A percentile compares a stretch with the other conserved stretches of the same genome.
Conservation (phyloP, 2,888 invertebrate genomes). For the Platycheirus rosarum region DNA sequence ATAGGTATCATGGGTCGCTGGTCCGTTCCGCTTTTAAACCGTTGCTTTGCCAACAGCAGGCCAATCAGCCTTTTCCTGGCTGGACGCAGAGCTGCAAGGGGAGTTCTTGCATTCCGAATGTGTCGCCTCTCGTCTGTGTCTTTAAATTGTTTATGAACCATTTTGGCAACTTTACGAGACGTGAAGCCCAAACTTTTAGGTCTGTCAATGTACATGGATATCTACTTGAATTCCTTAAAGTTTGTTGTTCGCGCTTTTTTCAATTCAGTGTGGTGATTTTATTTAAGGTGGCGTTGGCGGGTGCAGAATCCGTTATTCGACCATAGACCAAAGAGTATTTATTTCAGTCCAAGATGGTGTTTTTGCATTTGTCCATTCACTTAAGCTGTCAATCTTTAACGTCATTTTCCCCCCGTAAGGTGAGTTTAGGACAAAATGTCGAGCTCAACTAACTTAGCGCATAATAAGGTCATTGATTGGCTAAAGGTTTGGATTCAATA, state of each 20-base stretch:
- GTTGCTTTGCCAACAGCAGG: slow-evolving; percentile 19
- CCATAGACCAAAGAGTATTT: no score
- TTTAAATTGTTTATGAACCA: slow-evolving; percentile 55
- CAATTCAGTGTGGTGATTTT: slow-evolving; percentile 7
- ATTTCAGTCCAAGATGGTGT: slow-evolving; percentile 37
- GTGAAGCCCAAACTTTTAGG: neutral
- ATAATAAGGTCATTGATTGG: no score
- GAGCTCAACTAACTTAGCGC: no score
- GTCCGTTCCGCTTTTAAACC: slow-evolving; percentile 44
- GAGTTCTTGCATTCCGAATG: slow-evolving; percentile 32
- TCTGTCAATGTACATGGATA: neutral
- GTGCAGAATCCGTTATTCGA: slow-evolving; percentile 24
- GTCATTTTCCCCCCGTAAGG: slow-evolving; percentile 33
- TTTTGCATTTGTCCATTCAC: slow-evolving; percentile 51
- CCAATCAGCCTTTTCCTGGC: neutral
- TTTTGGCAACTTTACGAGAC: slow-evolving; percentile 59
- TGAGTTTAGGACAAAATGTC: no score
- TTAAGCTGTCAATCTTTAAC: slow-evolving; percentile 55
- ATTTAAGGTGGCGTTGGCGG: slow-evolving; percentile 12
- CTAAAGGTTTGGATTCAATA: no score
- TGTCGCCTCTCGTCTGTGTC: slow-evolving; percentile 24
- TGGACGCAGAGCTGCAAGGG: no score
- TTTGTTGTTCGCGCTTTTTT: neutral
- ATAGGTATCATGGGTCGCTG: slow-evolving; percentile 43
- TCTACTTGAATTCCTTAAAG: slow-evolving; percentile 14